Evolutionary conservation across 2,113 vertebrate genomes (phyloP), one percentile per base, ranked within the genome.

Genomic region (Ailuropoda melanoleuca): DNA sequence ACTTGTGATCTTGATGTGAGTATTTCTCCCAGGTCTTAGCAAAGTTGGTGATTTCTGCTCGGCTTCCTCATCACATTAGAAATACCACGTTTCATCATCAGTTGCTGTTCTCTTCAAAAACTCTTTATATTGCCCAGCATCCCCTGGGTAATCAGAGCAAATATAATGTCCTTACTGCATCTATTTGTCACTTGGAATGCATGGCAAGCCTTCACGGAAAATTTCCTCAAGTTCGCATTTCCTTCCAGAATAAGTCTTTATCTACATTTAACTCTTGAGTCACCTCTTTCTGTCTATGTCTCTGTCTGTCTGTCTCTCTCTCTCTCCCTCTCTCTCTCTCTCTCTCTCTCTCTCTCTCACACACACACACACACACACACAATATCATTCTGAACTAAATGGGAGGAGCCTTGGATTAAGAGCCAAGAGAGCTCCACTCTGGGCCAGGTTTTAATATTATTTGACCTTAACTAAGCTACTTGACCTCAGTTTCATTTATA

Each of bases 141-240:
- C 96, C 96, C 89, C 23, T 92, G 96, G 92, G 96, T 96, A 97
- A 98, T 97, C 97, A 97, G 83, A 98, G 89, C n/a, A 97, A 96
- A 97, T 95, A 75, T 72, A 98, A 96, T 96, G 92, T 95, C 95
- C 97, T 96, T 80, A 93, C 96, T 70, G 82, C 89, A 43, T 80
- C 86, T 96, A 75, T 96, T 95, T 96, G 82, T 97, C 90, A 97
- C 80, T 97, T 89, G 93, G 92, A 96, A 97, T 68, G 92, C 87
- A 78, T 60, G 88, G 93, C 77, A 72, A 96, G 89, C 0, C 88
- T 74, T 92, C 77, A 62, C 0, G 12, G 93, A 96, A 97, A 95
- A 89, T 95, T 83, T 83, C 88, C 78, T 95, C 92, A 96, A 78
- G 95, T 87, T 93, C 90, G 62, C 60, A 75, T 93, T 94, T 94